Evolutionary conservation across 2,888 invertebrate species (phyloP).

Genomic region (Erynnis tages): DNA sequence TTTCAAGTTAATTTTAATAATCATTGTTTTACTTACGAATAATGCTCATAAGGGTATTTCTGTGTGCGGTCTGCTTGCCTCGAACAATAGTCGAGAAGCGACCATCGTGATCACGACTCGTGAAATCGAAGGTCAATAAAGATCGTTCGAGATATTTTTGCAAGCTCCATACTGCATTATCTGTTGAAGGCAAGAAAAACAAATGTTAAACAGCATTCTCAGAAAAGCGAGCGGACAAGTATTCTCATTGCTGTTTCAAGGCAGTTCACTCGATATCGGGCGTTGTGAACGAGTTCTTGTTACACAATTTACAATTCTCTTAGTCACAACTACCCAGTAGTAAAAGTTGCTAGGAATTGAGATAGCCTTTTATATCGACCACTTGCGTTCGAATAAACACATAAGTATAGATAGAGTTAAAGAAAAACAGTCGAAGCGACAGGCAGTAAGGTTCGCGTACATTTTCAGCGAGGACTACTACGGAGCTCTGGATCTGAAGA

Average conservation of each 20-base stretch:
- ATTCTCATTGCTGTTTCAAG: slow-evolving; percentile 69
- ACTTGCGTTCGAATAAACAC: slow-evolving; percentile 33
- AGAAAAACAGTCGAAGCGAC: slow-evolving; percentile 55
- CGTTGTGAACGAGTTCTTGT: slow-evolving; percentile 59
- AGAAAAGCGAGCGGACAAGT: slow-evolving; percentile 67
- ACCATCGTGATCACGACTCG: slow-evolving; percentile 38
- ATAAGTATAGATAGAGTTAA: slow-evolving; percentile 48
- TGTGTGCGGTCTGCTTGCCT: slow-evolving; percentile 45
- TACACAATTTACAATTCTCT: slow-evolving; percentile 64
- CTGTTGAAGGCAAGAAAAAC: slow-evolving; percentile 45
- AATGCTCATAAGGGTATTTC: neutral
- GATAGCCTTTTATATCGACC: slow-evolving; percentile 48
- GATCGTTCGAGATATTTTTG: slow-evolving; percentile 40
- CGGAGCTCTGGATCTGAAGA: slow-evolving; percentile 96
- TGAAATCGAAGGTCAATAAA: slow-evolving; percentile 49
- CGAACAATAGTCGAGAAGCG: slow-evolving; percentile 49
- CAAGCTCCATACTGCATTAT: slow-evolving; percentile 45
- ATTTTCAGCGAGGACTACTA: slow-evolving; percentile 97
- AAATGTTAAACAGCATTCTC: slow-evolving; percentile 46
- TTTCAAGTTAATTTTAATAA: no score
- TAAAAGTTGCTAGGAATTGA: slow-evolving; percentile 68
- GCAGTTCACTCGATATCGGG: slow-evolving; percentile 65
- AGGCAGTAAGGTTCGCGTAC: slow-evolving; percentile 75
- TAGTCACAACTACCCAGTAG: slow-evolving; percentile 50
- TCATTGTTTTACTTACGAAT: neutral